Conservation (phyloP, 2,888 invertebrate species). For the Crepidodera aurea region DNA sequence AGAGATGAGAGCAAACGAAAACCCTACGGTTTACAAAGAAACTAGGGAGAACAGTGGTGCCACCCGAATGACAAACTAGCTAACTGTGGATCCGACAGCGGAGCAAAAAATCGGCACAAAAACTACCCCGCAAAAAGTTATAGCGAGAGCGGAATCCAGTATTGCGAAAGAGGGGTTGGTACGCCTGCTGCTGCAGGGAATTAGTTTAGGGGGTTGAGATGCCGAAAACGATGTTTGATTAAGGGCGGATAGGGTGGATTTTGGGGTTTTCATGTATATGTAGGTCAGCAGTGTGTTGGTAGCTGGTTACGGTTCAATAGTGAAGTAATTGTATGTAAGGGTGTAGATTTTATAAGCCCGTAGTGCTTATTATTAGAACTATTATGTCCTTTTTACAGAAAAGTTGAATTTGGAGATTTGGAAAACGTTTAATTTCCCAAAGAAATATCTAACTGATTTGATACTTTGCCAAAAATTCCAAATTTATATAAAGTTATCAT, state of each 20-base stretch:
- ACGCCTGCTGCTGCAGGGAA: constrained; percentile 44
- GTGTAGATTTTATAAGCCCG: too few relatives aligned
- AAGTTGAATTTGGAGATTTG: too few relatives aligned
- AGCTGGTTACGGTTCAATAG: constrained; percentile 7
- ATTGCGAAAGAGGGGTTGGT: constrained; percentile 40
- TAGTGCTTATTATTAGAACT: too few relatives aligned
- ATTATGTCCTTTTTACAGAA: too few relatives aligned
- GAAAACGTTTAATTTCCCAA: too few relatives aligned
- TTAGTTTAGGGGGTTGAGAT: constrained; percentile 49
- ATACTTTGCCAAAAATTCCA: too few relatives aligned
- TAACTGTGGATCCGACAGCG: constrained; percentile 63
- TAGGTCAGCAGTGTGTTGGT: constrained; percentile 40
- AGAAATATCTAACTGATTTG: too few relatives aligned
- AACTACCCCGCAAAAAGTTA: constrained; percentile 52
- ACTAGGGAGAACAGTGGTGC: constrained; percentile 55
- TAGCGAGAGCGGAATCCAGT: constrained; percentile 44
- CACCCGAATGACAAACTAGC: constrained; percentile 63
- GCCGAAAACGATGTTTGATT: constrained; percentile 44
- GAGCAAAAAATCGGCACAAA: constrained; percentile 57
- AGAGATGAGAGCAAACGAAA: constrained; percentile 23
- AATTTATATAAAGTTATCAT: too few relatives aligned
- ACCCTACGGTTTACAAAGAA: constrained; percentile 43
- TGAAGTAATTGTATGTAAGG: not conserved
- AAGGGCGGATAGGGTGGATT: constrained; percentile 27
- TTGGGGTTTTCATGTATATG: constrained; percentile 31